Base-by-base conservation (phyloP, 1,140 invertebrate species). In the Dryas iulia region DNA sequence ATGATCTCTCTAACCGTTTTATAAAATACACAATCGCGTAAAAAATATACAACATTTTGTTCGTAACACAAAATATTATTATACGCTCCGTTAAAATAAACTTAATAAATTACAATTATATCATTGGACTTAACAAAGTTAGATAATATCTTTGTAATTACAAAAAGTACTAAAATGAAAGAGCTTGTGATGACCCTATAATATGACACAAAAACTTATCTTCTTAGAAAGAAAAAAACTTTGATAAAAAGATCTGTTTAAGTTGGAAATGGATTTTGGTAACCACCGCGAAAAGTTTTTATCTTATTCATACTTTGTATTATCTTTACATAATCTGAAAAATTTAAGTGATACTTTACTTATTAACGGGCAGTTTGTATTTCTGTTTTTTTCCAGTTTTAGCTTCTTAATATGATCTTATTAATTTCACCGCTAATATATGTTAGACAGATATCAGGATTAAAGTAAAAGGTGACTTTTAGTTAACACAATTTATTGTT, bases 171-270 rank as follows among this genome's bases (percentile, higher is more conserved):
- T n/a, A 18, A 56, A 56, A 56, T 24, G 25, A 62, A 4, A 25
- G n/a, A 62, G 7, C 10, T 14, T 1, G 35, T 26, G 25, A 14
- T 25, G 26, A 25, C 39, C 24, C 25, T 62, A n/a, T 7, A 52
- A 62, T 62, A 53, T 62, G 39, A 62, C 59, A 62, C 59, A 52
- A 58, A 53, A 58, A 57, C 8, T 39, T 57, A 65, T 65, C n/a
- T 39, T 11, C 24, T 35, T 54, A 14, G 23, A 54, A 24, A 31
- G 24, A 54, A 35, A 65, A 65, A n/a, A 65, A 58, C 12, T 65
- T 26, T 12, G 23, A 24, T 65, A 57, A 65, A 65, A 66, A 66
- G 56, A 66, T 66, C 56, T 66, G 64, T 66, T 66, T 59, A 66
- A 66, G 31, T 66, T 66, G 35, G 35, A 59, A 66, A 66, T 59